phyloP scores from a whole-genome alignment of 1,140 invertebrate species.

The Monomorium pharaonis region DNA sequence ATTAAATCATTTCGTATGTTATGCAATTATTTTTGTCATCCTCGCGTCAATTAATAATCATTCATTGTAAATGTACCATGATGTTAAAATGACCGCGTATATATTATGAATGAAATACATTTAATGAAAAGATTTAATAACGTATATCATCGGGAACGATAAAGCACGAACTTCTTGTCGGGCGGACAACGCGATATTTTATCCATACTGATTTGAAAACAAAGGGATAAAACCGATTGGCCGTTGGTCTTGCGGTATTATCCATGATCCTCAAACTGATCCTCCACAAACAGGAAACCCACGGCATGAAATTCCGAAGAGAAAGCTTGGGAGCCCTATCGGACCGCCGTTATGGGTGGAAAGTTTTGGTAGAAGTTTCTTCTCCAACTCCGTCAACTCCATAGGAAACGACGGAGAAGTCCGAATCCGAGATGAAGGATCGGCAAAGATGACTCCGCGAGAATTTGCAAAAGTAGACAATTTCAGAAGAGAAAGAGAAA shows the following conservation, averaged over 20 bases:
- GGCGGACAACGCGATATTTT: conserved; percentile 41
- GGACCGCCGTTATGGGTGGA: conserved; percentile 76
- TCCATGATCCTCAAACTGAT: conserved; percentile 73
- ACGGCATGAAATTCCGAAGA: conserved; percentile 67
- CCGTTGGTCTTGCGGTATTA: conserved; percentile 64
- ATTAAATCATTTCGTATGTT: conserved; percentile 13
- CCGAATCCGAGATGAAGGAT: conserved; percentile 73
- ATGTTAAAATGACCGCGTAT: conserved; percentile 19
- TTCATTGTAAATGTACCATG: conserved; percentile 32
- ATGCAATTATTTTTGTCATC: conserved; percentile 20
- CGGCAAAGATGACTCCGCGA: conserved; percentile 16
- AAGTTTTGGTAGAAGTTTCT: conserved; percentile 77
- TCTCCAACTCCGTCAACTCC: conserved; percentile 75
- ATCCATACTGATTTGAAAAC: conserved; percentile 55
- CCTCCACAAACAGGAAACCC: conserved; percentile 66
- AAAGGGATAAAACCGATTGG: conserved; percentile 60
- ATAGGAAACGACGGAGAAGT: conserved; percentile 69
- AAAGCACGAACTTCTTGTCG: conserved; percentile 30
- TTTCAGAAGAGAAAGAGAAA: conserved; percentile 10
- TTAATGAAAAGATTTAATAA: conserved; percentile 56
- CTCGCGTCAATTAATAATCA: conserved; percentile 20
- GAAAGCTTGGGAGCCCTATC: conserved; percentile 71
- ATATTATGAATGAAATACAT: conserved; percentile 16
- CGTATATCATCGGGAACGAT: conserved; percentile 22
- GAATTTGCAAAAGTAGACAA: conserved; percentile 57